Percentiles rank a stretch among this genome's conserved stretches.
These are phyloP conservation scores for Lepisosteus oculatus DNA, from an alignment of 2,113 vertebrate species.

Conservation along the genomic window DNA sequence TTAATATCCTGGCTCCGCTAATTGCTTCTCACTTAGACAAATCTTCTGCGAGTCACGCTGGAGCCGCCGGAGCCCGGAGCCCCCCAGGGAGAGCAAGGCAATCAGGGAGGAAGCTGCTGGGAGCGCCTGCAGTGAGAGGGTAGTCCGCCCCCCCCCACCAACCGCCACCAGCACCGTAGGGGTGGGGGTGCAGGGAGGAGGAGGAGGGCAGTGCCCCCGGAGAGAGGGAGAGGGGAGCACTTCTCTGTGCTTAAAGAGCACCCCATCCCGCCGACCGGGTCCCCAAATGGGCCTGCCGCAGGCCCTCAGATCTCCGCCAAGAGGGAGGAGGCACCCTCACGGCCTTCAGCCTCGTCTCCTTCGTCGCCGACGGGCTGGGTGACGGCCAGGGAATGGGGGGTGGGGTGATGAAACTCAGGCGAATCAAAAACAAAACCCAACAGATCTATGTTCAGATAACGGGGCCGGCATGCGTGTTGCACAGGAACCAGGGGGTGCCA, in stretches of 20 bases:
- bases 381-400: constrained; percentile 55
- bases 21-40: constrained; percentile 82
- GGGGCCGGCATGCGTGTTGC: constrained; percentile 43
- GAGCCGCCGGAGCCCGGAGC: constrained; percentile 59
- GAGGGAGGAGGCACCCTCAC: constrained; percentile 40
- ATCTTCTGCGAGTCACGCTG: constrained; percentile 72
- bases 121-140: constrained; percentile 34
- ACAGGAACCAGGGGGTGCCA: constrained; percentile 72
- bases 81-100: constrained; percentile 60
- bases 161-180: constrained; percentile 23
- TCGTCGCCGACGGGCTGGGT: constrained; percentile 41
- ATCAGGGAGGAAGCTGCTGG: constrained; percentile 47
- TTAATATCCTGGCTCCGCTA: constrained; percentile 71
- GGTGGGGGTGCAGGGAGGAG: constrained; percentile 13
- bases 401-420: constrained; percentile 72
- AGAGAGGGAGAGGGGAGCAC: not conserved
- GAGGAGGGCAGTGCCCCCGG: constrained; percentile 1
- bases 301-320: constrained; percentile 41
- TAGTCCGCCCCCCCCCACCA: constrained; percentile 33
- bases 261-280: constrained; percentile 19
- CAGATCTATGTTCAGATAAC: constrained; percentile 73
- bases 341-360: constrained; percentile 11
- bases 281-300: constrained; percentile 3
- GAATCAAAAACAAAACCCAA: constrained; percentile 64
- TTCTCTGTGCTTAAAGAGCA: constrained; percentile 22